These are phyloP conservation scores for Baryphthengus martii DNA, from an alignment of 2,113 vertebrate species.

Conservation along the genomic window DNA sequence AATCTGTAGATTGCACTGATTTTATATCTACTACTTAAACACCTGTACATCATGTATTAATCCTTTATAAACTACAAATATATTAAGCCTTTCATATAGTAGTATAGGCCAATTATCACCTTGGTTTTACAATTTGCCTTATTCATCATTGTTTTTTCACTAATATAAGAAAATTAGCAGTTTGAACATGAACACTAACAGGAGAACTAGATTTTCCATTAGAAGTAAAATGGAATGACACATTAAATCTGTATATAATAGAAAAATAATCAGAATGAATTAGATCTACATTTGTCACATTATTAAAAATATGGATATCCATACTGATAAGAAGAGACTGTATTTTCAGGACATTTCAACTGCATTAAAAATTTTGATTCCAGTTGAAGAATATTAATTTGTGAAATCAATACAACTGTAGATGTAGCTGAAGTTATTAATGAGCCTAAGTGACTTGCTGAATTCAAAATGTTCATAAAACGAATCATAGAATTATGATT, in stretches of 20 bases:
- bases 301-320: not conserved
- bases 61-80: not conserved
- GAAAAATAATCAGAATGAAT: no score
- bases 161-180: not conserved
- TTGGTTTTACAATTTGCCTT: not conserved
- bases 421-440: not conserved
- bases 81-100: not conserved
- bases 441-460: not conserved
- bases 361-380: not conserved
- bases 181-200: not conserved
- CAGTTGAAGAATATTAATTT: not conserved
- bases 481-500: not conserved
- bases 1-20: not conserved
- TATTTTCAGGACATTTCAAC: not conserved
- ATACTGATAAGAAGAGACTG: not conserved
- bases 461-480: not conserved
- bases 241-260: no score
- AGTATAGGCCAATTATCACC: not conserved
- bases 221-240: not conserved
- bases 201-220: not conserved
- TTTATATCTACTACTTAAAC: not conserved
- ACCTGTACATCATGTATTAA: not conserved
- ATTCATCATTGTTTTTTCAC: not conserved
- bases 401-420: not conserved
- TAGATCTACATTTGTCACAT: not conserved